Conservation (phyloP, 30 jellyfish, hydroid and myxozoan species). For the Aurelia aurita complex sp. Pacific region DNA sequence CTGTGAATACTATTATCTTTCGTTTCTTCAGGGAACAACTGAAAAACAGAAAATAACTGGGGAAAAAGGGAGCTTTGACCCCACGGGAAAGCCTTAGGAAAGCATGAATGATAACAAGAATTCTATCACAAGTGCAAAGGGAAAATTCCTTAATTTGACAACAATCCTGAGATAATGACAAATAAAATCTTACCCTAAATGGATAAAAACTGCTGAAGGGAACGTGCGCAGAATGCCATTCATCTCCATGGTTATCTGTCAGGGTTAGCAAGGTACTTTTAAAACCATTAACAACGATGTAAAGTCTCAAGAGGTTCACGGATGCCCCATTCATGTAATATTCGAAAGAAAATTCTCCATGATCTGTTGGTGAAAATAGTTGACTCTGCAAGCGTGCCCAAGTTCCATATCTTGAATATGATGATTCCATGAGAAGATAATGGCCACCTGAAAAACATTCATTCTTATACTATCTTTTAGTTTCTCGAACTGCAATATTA, state of each 20-base stretch:
- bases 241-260: slow-evolving; percentile 7
- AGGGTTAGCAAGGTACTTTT: background rate
- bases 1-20: no score
- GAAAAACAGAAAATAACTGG: no score
- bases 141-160: background rate
- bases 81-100: background rate
- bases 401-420: slow-evolving; percentile 7
- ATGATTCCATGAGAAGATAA: slow-evolving; percentile 22
- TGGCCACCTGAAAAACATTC: slow-evolving; percentile 5
- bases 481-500: no score
- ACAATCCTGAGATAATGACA: background rate
- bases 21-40: no score
- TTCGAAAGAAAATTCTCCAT: slow-evolving; percentile 2
- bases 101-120: background rate
- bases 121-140: background rate
- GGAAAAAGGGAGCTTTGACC: no score
- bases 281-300: slow-evolving; percentile 17
- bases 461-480: no score
- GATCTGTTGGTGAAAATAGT: slow-evolving; percentile 35
- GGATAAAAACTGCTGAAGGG: slow-evolving; percentile 11
- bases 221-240: background rate
- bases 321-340: slow-evolving; percentile 30
- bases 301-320: slow-evolving; percentile 11
- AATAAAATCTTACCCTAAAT: slow-evolving; percentile 10
- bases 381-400: slow-evolving; percentile 26